phyloP scores from a whole-genome alignment of 2,888 invertebrate genomes.

The Drosophila diplacantha region DNA sequence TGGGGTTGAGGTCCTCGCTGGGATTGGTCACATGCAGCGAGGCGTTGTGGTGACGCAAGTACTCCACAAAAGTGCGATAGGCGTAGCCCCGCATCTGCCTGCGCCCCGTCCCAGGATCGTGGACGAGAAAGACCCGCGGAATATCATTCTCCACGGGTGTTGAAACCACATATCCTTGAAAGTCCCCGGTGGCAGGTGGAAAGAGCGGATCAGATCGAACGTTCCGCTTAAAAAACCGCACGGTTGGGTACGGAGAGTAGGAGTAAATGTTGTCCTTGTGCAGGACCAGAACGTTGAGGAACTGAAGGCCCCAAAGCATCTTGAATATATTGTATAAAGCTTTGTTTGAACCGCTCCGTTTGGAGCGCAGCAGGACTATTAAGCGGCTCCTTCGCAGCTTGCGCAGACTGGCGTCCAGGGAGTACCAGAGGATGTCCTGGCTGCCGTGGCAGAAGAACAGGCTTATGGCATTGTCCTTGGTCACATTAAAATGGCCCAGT shows the following conservation, averaged over 20 bases:
- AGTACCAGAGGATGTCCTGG: constrained; percentile 13
- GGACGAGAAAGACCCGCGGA: constrained; percentile 62
- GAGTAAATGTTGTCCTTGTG: constrained; percentile 42
- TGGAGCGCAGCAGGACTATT: constrained; percentile 7
- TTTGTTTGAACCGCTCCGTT: constrained; percentile 10
- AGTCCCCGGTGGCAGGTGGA: constrained; percentile 15
- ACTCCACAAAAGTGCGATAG: constrained; percentile 61
- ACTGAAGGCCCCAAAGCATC: constrained; percentile 59
- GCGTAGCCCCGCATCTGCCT: constrained; percentile 57
- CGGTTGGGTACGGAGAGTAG: constrained; percentile 57
- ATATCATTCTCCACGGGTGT: constrained; percentile 66
- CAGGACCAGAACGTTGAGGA: constrained; percentile 51
- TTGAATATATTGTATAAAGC: constrained; percentile 40
- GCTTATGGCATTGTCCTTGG: constrained; percentile 8
- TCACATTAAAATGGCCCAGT: constrained; percentile 2
- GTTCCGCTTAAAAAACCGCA: constrained; percentile 35
- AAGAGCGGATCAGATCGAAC: background rate
- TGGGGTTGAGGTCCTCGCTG: constrained; percentile 25
- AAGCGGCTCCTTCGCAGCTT: constrained; percentile 14
- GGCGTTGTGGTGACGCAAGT: constrained; percentile 58
- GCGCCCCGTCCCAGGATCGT: constrained; percentile 31
- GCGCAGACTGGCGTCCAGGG: constrained; percentile 3
- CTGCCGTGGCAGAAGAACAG: constrained; percentile 21
- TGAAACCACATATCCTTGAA: constrained; percentile 59
- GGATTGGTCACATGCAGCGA: constrained; percentile 52